Evolutionary conservation across 2,888 invertebrate genomes (phyloP).

Genomic region (Pollenia amentaria): DNA sequence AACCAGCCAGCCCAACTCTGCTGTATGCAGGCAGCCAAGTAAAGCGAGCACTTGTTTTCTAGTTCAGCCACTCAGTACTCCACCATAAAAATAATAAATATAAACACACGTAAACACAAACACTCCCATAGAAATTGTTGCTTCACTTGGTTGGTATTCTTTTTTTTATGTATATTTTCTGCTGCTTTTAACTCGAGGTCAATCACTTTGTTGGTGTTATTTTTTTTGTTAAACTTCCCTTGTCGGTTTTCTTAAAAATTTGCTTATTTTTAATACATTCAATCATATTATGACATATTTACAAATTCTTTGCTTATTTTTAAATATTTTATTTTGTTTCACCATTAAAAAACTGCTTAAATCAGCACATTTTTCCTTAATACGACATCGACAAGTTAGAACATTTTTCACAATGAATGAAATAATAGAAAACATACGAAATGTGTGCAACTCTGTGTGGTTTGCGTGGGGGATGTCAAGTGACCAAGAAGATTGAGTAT

Average conservation of each 20-base stretch:
- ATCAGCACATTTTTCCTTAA: conserved; percentile 67
- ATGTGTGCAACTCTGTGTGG: conserved; percentile 43
- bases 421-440: conserved; percentile 32
- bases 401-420: conserved; percentile 51
- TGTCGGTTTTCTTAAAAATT: conserved; percentile 13
- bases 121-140: conserved; percentile 67
- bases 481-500: not conserved
- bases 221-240: not conserved
- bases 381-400: conserved; percentile 64
- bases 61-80: conserved; percentile 71
- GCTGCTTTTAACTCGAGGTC: conserved; percentile 70
- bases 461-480: not conserved
- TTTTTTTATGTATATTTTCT: conserved; percentile 44
- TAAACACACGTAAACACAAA: conserved; percentile 29
- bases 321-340: not conserved
- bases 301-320: not conserved
- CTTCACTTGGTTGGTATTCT: conserved; percentile 70
- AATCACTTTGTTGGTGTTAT: conserved; percentile 66
- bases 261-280: not conserved
- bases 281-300: not conserved
- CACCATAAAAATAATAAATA: conserved; percentile 64
- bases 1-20: conserved; percentile 36
- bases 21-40: conserved; percentile 64
- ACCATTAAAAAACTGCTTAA: conserved; percentile 45
- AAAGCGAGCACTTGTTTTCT: conserved; percentile 73